Conservation (phyloP, 2,113 vertebrate genomes). For the Rhombomys opimus region DNA sequence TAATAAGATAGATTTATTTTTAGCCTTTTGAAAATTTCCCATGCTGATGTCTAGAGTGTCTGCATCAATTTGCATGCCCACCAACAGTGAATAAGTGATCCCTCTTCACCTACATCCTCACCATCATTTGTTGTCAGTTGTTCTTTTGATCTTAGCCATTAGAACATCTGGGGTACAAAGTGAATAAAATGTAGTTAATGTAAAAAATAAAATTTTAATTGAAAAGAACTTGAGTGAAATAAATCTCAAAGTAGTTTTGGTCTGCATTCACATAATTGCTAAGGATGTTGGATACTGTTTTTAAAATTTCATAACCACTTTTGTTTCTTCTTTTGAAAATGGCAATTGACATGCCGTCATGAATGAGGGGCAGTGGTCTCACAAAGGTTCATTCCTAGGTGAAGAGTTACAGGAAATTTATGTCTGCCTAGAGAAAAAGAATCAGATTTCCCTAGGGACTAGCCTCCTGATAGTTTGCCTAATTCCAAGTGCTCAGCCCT, state of each 20-base stretch:
- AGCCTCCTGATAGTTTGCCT: neutral
- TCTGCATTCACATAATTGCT: neutral
- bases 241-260: neutral
- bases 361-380: neutral
- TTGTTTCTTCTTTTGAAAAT: neutral
- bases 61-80: neutral
- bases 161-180: too few relatives aligned
- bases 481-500: neutral
- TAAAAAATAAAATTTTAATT: too few relatives aligned
- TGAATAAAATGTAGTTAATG: too few relatives aligned
- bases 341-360: neutral
- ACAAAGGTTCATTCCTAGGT: neutral
- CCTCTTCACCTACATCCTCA: neutral
- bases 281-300: neutral
- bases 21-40: neutral
- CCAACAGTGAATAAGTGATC: neutral
- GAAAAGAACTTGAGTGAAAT: neutral
- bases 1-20: neutral
- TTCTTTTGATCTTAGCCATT: neutral
- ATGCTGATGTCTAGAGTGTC: neutral
- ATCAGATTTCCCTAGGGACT: neutral
- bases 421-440: neutral
- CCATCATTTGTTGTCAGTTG: neutral
- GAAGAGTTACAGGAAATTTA: neutral
- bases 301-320: neutral